Base-by-base conservation (phyloP, 2,888 invertebrate genomes). In the Lymantria dispar region DNA sequence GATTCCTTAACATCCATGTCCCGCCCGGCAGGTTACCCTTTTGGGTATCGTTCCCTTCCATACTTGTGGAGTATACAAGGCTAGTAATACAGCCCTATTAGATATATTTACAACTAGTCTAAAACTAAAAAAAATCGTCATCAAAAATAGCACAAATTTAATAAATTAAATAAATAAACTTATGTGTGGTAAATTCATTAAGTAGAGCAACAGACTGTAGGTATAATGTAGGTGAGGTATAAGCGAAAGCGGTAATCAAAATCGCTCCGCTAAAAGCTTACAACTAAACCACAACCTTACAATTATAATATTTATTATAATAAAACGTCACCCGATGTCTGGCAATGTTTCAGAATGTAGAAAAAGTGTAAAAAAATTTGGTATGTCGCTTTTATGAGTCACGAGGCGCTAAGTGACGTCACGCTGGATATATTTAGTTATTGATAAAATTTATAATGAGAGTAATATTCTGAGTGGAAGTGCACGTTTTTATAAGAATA, bases 251-350 rank as follows among this genome's bases (percentile, higher is more conserved):
- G 10, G 1, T 29, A 5, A 12, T 43, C 38, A 1, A 30, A 14
- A 39, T 31, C 48, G 45, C 43, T 43, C 48, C 58, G 52, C 52
- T 58, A 44, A 43, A 54, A 62, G 69, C 68, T 52, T 31, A 12
- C 52, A 49, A 12, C n/a, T 0, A 8, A 30, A 55, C 58, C 60
- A 38, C 33, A 54, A 11, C 11, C n/a, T 11, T 60, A 68, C 68
- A 70, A 69, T 74, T 72, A 74, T 69, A 68, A 68, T 70, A 72
- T 71, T 69, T 61, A 65, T 53, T 69, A 61, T 64, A 66, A 72
- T 76, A 67, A 70, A 66, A 65, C 61, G 67, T 67, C 63, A 63
- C 56, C 57, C 60, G 62, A 63, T 55, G 52, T 64, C 71, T 77
- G 76, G 77, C 76, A 76, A 48, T 47, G 61, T 54, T 60, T 70